Base-by-base conservation (phyloP, 2,888 invertebrate species). In the Scotopteryx bipunctaria region DNA sequence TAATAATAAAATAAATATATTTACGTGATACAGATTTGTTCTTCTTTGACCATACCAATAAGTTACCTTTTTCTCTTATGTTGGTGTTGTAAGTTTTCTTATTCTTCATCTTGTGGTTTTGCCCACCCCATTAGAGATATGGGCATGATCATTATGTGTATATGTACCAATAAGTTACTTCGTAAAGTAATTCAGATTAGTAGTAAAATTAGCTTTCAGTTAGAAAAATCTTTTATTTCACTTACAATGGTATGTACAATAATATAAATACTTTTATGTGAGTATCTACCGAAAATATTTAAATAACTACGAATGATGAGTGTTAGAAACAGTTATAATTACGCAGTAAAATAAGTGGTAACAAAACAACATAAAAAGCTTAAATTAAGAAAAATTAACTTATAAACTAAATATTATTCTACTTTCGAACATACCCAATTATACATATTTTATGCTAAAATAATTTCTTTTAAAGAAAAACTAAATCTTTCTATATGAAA, bases 201-300 rank as follows among this genome's bases (percentile, higher is more conserved):
- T n/a, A 25, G 3, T 2, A 25, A 27, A 11, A 27, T 4, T 11
- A 37, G 13, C 25, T 44, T 17, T 38, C n/a, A 14, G 27, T 53
- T 48, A 17, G 53, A 53, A 42, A 53, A 53, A 43, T 42, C 32
- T 25, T 53, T 51, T 48, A 53, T 48, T 53, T 43, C 29, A 25
- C 25, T 47, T 33, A 47, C 25, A 21, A n/a, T 38, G n/a, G n/a
- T 32, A 9, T n/a, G n/a, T n/a, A n/a, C n/a, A n/a, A 29, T 35
- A 23, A 31, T 44, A 29, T 23, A 48, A 33, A 47, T 53, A 53
- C 15, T 36, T 49, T 32, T 47, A 27, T 9, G n/a, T n/a, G n/a
- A 27, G n/a, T 25, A 11, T 27, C 11, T 27, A 27, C 27, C n/a
- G n/a, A n/a, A n/a, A n/a, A n/a, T n/a, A 31, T 31, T 16, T 3